phyloP scores from a whole-genome alignment of 2,888 invertebrate species.

The Athripsodes cinereus region DNA sequence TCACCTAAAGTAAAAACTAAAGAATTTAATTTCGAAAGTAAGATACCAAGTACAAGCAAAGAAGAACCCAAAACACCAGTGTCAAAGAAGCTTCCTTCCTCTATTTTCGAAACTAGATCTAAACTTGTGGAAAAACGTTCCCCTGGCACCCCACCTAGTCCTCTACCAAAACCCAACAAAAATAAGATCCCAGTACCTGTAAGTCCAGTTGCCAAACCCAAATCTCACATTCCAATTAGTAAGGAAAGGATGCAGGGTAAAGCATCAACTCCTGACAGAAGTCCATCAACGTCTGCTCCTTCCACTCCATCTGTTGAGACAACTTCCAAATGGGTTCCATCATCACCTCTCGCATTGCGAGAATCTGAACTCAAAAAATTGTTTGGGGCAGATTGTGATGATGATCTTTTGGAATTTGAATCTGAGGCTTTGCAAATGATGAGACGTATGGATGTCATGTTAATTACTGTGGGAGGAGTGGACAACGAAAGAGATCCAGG shows the following conservation, averaged over 20 bases:
- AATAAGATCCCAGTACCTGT: constrained; percentile 21
- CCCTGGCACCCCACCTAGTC: constrained; percentile 29
- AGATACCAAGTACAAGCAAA: constrained; percentile 11
- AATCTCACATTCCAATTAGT: constrained; percentile 32
- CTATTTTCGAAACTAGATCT: constrained; percentile 23
- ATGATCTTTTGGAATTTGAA: constrained; percentile 42
- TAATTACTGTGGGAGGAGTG: constrained; percentile 53
- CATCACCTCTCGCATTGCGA: constrained; percentile 19
- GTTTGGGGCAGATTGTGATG: constrained; percentile 36
- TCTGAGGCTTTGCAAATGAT: constrained; percentile 44
- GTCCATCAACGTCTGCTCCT: constrained; percentile 19
- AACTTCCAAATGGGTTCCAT: constrained; percentile 14
- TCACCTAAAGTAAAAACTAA: constrained; percentile 36
- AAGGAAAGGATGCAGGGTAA: constrained; percentile 31
- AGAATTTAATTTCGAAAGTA: constrained; percentile 17
- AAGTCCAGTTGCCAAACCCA: constrained; percentile 24
- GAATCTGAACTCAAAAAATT: constrained; percentile 24
- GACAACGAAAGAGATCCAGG: constrained; percentile 55
- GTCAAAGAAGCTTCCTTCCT: constrained; percentile 22
- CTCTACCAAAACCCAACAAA: constrained; percentile 28
- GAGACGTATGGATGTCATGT: constrained; percentile 53
- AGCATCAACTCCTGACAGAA: constrained; percentile 14
- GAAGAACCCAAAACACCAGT: constrained; percentile 21
- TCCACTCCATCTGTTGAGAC: constrained; percentile 10
- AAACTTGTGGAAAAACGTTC: constrained; percentile 19